Conservation (phyloP, 1,140 invertebrate genomes). For the Papilio machaon region DNA sequence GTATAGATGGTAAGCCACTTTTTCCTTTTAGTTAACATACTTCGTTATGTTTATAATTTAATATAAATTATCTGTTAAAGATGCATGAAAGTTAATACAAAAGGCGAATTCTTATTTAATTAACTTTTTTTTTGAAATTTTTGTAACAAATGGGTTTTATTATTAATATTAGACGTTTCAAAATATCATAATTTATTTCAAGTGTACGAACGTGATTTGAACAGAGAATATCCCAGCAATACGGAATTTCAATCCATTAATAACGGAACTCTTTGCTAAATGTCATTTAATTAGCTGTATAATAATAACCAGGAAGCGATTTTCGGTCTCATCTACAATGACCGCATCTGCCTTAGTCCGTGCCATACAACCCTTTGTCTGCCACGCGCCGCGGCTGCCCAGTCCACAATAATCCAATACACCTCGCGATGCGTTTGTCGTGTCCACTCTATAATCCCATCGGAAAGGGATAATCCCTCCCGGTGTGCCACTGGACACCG, state of each 20-base stretch:
- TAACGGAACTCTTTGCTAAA: slow-evolving; percentile 15
- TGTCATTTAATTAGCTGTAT: slow-evolving; percentile 35
- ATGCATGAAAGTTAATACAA: too few species aligned
- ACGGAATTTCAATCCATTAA: neutral
- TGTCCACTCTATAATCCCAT: slow-evolving; percentile 70
- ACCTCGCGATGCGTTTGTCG: slow-evolving; percentile 62
- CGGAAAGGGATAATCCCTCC: slow-evolving; percentile 63
- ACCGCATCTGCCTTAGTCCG: slow-evolving; percentile 44
- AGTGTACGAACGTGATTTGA: too few species aligned
- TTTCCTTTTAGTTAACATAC: too few species aligned
- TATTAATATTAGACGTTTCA: too few species aligned
- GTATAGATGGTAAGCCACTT: slow-evolving; percentile 70
- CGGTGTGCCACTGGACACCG: slow-evolving; percentile 37
- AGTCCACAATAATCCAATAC: slow-evolving; percentile 64
- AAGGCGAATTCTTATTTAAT: too few species aligned
- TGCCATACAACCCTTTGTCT: slow-evolving; percentile 18
- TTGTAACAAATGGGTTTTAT: too few species aligned
- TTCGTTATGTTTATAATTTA: too few species aligned
- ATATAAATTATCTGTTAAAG: too few species aligned
- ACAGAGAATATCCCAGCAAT: too few species aligned
- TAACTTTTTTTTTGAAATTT: too few species aligned
- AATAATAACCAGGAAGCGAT: slow-evolving; percentile 49
- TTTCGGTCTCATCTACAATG: slow-evolving; percentile 36
- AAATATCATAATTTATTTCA: too few species aligned
- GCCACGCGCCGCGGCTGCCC: slow-evolving; percentile 51